Base-by-base conservation (phyloP, 2,797 vertebrate species). In the Crocodylus rhombifer region DNA sequence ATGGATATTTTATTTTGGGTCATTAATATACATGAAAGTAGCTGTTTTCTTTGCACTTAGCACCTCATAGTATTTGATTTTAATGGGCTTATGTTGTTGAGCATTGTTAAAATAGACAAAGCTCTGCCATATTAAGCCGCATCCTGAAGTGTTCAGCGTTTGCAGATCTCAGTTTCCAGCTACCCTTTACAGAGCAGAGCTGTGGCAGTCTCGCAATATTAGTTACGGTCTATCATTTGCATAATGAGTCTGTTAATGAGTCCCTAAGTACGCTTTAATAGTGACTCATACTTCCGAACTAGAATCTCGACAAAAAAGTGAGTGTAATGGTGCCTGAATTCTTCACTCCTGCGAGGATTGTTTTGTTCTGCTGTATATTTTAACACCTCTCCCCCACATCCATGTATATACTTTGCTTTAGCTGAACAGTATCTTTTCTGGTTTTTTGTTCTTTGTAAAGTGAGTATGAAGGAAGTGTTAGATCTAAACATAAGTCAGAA, bases 211-310 rank as follows among this genome's bases (percentile, higher is more conserved):
- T 93, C 93, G 82, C 64, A 71, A 74, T 65, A 92, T 96, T 96
- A 93, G 94, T 94, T 95, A 91, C 61, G 92, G 95, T 92, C 90
- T 92, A 65, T 94, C 96, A 79, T 69, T 91, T 87, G 90, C 91
- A 86, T 96, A 96, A 97, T 96, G 95, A 96, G 93, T 77, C 93
- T 89, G 96, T 92, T 95, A 96, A 94, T 96, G 94, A 97, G 92
- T 94, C 93, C 93, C 95, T 93, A 65, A 93, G 95, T 91, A 93
- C 94, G 89, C 81, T 23, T 75, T 96, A 92, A 64, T 88, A 94
- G 64, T 96, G 94, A 95, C 88, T 97, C 95, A 96, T 93, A 4
- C 95, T 94, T 95, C 94, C 1, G 62, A 96, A 33, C 69, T 13
- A 89, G 91, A 61, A 79, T 93, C 91, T 93, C 91, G 78, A 86